phyloP scores from a whole-genome alignment of 2,888 invertebrate genomes.

The Poecilobothrus nobilitatus region DNA sequence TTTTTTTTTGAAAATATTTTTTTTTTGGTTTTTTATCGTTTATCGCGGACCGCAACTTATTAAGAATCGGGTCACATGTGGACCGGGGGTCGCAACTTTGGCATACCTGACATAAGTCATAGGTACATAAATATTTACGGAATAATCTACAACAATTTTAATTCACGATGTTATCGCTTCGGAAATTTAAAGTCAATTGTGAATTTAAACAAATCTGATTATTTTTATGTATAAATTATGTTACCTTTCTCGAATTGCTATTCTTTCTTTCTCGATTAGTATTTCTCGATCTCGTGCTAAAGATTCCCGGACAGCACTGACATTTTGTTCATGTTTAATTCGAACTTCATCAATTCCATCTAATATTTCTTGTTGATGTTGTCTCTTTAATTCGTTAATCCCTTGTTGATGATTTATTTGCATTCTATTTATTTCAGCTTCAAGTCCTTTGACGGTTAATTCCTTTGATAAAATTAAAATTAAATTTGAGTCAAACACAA shows the following conservation, averaged over 20 bases:
- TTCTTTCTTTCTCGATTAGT: slow-evolving; percentile 53
- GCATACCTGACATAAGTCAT: too few relatives aligned
- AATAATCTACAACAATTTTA: too few relatives aligned
- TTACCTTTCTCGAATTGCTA: slow-evolving; percentile 51
- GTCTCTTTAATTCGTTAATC: slow-evolving; percentile 46
- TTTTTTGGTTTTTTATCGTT: too few relatives aligned
- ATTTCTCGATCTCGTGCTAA: slow-evolving; percentile 55
- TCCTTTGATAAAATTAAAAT: slow-evolving; percentile 46
- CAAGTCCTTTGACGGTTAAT: slow-evolving; percentile 77
- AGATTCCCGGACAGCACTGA: slow-evolving; percentile 53
- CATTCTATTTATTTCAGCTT: slow-evolving; percentile 74
- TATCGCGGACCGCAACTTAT: too few relatives aligned
- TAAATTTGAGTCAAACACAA: background rate
- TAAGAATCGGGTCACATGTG: too few relatives aligned
- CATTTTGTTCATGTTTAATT: slow-evolving; percentile 52
- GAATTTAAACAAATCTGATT: too few relatives aligned
- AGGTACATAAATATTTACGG: too few relatives aligned
- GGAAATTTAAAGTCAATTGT: too few relatives aligned
- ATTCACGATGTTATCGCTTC: too few relatives aligned
- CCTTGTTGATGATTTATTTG: slow-evolving; percentile 61
- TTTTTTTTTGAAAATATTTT: too few relatives aligned
- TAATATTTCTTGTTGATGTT: slow-evolving; percentile 57
- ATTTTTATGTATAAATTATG: too few relatives aligned
- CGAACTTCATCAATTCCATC: slow-evolving; percentile 62
- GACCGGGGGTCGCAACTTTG: too few relatives aligned